Conservation (phyloP, 2,797 vertebrate species). For the Fundulus diaphanus region DNA sequence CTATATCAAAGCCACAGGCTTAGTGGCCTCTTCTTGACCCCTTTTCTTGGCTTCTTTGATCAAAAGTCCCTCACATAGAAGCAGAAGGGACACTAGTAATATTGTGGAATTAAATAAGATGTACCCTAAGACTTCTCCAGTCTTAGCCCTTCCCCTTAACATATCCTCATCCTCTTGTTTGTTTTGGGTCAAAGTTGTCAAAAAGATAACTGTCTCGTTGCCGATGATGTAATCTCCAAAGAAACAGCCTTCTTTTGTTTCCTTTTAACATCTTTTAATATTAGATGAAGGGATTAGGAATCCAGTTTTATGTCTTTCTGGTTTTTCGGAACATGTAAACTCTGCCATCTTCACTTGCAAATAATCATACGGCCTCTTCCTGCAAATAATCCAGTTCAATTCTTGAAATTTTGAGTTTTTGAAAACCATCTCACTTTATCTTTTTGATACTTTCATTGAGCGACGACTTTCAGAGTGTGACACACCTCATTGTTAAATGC, state of each 20-base stretch:
- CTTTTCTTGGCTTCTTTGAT: not conserved
- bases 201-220: not conserved
- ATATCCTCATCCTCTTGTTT: not conserved
- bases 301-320: not conserved
- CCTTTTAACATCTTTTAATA: not conserved
- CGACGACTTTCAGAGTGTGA: not conserved
- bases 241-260: not conserved
- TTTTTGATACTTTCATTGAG: not conserved
- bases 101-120: not conserved
- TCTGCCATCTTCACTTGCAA: not conserved
- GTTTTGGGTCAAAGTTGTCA: not conserved
- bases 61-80: not conserved
- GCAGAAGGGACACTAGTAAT: not conserved
- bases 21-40: not conserved
- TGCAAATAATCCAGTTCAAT: not conserved
- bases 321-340: not conserved
- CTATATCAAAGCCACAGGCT: not conserved
- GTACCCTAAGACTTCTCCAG: not conserved
- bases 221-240: not conserved
- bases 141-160: too few species aligned
- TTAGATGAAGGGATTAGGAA: not conserved
- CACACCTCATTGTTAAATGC: not conserved
- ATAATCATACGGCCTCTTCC: not conserved
- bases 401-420: not conserved
- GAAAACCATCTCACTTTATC: not conserved